Evolutionary conservation across 2,888 invertebrate genomes (phyloP).

Genomic region (Volucella inanis): DNA sequence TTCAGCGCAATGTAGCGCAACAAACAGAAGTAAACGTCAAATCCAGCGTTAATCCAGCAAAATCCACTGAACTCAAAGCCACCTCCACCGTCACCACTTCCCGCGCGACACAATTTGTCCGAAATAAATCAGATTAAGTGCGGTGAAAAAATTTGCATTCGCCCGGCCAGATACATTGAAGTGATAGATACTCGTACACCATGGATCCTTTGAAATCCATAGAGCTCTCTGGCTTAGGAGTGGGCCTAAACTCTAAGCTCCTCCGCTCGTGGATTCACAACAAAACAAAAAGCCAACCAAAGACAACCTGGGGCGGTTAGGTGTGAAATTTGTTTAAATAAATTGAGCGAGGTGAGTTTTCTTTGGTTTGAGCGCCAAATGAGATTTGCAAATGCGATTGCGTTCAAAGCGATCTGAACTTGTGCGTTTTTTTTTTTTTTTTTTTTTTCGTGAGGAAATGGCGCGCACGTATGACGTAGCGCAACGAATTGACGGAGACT

Average conservation of each 20-base stretch:
- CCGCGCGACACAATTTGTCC: conserved; percentile 68
- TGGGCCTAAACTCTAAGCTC: conserved; percentile 24
- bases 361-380: neutral
- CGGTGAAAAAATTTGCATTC: conserved; percentile 66
- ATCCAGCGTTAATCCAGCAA: conserved; percentile 33
- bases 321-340: conserved; percentile 75
- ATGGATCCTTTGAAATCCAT: conserved; percentile 60
- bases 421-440: neutral
- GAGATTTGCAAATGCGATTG: conserved; percentile 54
- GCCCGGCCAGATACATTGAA: conserved; percentile 45
- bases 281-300: conserved; percentile 65
- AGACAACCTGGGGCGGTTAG: conserved; percentile 63
- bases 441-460: conserved; percentile 13
- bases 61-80: neutral
- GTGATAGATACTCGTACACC: conserved; percentile 24
- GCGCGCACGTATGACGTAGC: conserved; percentile 52
- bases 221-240: conserved; percentile 42
- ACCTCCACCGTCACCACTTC: conserved; percentile 8
- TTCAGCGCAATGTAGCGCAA: conserved; percentile 1
- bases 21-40: conserved; percentile 72
- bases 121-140: conserved; percentile 74
- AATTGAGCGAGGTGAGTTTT: conserved; percentile 52
- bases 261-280: conserved; percentile 24
- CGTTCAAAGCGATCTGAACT: conserved; percentile 70
- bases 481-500: no score